phyloP scores from a whole-genome alignment of 2,113 vertebrate species.

The Anhinga rufa region DNA sequence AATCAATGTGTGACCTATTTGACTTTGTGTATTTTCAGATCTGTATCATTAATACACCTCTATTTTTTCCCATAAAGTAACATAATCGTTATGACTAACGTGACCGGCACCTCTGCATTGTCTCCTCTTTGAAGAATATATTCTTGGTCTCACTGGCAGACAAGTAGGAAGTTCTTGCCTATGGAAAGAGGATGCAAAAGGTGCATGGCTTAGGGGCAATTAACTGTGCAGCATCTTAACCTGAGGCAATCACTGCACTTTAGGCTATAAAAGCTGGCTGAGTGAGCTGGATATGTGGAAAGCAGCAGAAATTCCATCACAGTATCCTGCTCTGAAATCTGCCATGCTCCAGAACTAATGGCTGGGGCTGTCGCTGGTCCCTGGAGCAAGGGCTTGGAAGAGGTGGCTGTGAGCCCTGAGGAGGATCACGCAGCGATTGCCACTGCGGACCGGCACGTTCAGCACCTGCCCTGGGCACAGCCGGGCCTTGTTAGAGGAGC shows the following conservation, averaged over 20 bases:
- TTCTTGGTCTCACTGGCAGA: not conserved
- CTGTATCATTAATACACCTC: not conserved
- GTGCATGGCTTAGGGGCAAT: rapidly evolving
- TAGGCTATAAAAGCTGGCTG: not conserved
- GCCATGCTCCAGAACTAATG: rapidly evolving
- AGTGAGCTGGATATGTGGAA: not conserved
- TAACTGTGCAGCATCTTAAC: not conserved
- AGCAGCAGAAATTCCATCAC: not conserved
- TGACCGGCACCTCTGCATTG: no score
- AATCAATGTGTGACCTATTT: not conserved
- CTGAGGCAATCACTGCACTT: not conserved
- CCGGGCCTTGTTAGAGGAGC: not conserved
- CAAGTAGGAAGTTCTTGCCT: not conserved
- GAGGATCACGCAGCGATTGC: rapidly evolving
- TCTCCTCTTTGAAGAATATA: not conserved
- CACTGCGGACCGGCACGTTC: rapidly evolving
- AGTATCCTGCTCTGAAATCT: not conserved
- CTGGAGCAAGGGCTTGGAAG: not conserved
- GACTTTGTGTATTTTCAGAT: not conserved
- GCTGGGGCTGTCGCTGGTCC: no score
- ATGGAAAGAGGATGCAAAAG: not conserved
- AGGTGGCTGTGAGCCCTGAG: not conserved
- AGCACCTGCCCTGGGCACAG: not conserved
- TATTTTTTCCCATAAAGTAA: not conserved
- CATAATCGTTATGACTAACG: not conserved